Conservation (phyloP, 2,888 invertebrate genomes). For the Agrotis puta region DNA sequence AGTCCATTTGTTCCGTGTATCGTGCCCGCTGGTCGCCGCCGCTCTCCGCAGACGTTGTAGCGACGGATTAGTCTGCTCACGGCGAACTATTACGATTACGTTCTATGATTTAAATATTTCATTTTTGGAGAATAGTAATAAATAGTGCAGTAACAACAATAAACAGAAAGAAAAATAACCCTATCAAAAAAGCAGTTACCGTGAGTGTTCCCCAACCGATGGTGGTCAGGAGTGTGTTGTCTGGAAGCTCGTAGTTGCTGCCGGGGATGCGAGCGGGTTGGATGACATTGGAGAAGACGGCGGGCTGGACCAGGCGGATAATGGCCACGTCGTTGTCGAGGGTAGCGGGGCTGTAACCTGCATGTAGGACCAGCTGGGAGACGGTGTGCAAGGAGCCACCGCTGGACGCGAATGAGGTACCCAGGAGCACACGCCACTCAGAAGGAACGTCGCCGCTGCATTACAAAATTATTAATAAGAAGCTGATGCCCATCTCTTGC, state of each 20-base stretch:
- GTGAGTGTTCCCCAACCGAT: conserved; percentile 75
- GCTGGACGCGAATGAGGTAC: conserved; percentile 61
- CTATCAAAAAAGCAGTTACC: conserved; percentile 63
- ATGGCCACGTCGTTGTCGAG: conserved; percentile 75
- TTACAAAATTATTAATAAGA: too few relatives aligned
- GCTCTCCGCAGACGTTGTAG: too few relatives aligned
- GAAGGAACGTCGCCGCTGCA: conserved; percentile 69
- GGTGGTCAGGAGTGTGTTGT: conserved; percentile 60
- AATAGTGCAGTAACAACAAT: too few relatives aligned
- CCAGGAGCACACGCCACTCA: conserved; percentile 74
- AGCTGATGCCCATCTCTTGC: too few relatives aligned
- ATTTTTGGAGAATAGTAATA: too few relatives aligned
- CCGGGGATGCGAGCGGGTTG: conserved; percentile 70
- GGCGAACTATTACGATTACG: too few relatives aligned
- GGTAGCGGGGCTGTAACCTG: conserved; percentile 56
- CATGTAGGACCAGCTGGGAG: conserved; percentile 64
- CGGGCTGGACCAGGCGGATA: conserved; percentile 65
- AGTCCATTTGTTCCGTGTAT: too few relatives aligned
- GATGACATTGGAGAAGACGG: conserved; percentile 56
- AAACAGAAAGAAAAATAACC: too few relatives aligned
- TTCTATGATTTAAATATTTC: too few relatives aligned
- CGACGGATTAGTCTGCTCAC: too few relatives aligned
- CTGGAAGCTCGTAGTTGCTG: conserved; percentile 62
- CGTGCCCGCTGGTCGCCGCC: too few relatives aligned
- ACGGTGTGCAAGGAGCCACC: conserved; percentile 68